Base-by-base conservation (phyloP, 2,888 invertebrate species). In the Andrena marginata region DNA sequence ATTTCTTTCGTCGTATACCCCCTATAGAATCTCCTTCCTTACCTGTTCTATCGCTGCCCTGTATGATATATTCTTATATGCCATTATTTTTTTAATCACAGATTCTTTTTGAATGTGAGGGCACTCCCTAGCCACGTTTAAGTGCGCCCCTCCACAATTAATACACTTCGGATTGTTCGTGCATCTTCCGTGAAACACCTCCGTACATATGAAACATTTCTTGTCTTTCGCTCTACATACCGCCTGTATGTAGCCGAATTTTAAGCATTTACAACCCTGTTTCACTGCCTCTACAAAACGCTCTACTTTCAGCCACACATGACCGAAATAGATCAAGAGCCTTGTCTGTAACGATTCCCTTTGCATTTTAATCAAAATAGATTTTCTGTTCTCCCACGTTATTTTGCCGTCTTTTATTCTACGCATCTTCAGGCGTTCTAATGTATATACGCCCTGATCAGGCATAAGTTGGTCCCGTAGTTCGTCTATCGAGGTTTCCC, bases 401-500 rank as follows among this genome's bases (percentile, higher is more conserved):
- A 20, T 3, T 31, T 29, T 23, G 16, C 71, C 71, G 23, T 71
- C 62, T 2, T 3, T 29, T 0, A 62, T 13, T 5, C 16, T 49
- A 8, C 31, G 48, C n/a, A 13, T 71, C 13, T 60, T 71, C 6
- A 71, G n/a, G 20, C 71, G 60, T 42, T 62, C 31, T 2, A 71
- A 1, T 3, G 6, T 49, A 26, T 49, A 31, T 2, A 29, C 20
- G 1, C 71, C 71, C 13, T 71, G 71, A 0, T 49, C 20, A 4
- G 29, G 29, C 2, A 20, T n/a, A 0, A 71, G 7, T 20, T 71
- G 42, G 8, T 48, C 20, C 8, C 49, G 26, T 0, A 71, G 31
- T 71, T 71, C 62, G 3, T 71, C n/a, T 0, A 71, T 42, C 10
- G 62, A 29, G 2, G 10, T 20, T 6, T 71, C 71, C 71, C 71